Percentiles rank a stretch among this genome's conserved stretches.
phyloP scores from a whole-genome alignment of 2,888 invertebrate genomes.

The Xanthia togata region DNA sequence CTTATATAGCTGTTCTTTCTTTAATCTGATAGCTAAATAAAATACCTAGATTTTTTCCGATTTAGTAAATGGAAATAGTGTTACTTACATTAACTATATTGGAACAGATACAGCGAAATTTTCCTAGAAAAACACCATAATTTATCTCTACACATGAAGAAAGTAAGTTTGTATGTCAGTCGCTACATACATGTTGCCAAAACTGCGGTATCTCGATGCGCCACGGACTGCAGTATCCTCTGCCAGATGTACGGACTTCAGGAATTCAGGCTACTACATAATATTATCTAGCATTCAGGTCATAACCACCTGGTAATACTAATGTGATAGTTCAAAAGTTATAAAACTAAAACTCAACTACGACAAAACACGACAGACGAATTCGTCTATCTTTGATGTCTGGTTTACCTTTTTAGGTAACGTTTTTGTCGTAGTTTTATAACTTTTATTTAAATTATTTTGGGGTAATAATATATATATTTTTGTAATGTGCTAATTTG shows the following conservation, averaged over 20 bases:
- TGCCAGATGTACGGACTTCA: slow-evolving; percentile 24
- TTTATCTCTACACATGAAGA: slow-evolving; percentile 9
- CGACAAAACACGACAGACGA: no score
- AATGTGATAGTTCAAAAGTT: background rate
- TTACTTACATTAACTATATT: slow-evolving; percentile 6
- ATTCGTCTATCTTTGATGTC: no score
- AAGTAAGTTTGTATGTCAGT: slow-evolving; percentile 25
- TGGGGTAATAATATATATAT: no score
- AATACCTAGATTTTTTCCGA: no score
- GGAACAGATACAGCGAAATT: slow-evolving; percentile 23
- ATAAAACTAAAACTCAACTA: no score
- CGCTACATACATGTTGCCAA: slow-evolving; percentile 45
- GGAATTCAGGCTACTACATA: slow-evolving; percentile 24
- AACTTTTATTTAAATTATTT: no score
- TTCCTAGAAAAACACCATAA: slow-evolving; percentile 8
- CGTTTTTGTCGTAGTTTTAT: no score
- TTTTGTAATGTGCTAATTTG: no score
- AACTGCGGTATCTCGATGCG: slow-evolving; percentile 53
- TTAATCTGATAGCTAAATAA: background rate
- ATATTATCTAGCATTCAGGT: slow-evolving; percentile 3
- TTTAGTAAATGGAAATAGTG: background rate
- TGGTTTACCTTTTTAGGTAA: no score
- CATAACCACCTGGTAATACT: background rate
- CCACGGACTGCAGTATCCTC: slow-evolving; percentile 42
- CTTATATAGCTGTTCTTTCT: no score